Conservation (phyloP, 2,797 vertebrate genomes). For the Tadarida brasiliensis region DNA sequence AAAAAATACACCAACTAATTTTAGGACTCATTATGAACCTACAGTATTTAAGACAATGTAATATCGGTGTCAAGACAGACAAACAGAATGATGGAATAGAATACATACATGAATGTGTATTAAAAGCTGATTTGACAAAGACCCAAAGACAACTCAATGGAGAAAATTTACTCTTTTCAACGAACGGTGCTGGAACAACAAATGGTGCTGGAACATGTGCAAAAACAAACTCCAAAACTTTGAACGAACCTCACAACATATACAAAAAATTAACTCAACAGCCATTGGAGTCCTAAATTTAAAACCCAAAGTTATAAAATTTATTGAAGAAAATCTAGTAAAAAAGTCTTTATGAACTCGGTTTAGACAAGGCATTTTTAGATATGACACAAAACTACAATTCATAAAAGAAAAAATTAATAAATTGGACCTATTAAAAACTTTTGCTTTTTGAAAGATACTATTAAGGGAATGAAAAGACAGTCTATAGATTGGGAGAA, state of each 20-base stretch:
- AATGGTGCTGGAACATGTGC: neutral
- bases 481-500: neutral
- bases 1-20: neutral
- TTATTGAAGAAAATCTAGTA: neutral
- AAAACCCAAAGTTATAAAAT: neutral
- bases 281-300: neutral
- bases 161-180: neutral
- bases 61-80: neutral
- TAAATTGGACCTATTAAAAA: neutral
- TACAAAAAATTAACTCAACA: neutral
- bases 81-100: neutral
- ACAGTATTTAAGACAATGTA: neutral
- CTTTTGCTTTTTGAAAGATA: neutral
- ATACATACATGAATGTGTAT: neutral
- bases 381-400: neutral
- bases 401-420: neutral
- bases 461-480: neutral
- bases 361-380: neutral
- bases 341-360: neutral
- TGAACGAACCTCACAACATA: neutral
- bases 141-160: neutral
- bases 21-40: neutral
- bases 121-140: neutral
- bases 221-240: neutral
- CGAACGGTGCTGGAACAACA: neutral